Percentiles rank a stretch among this genome's conserved stretches.
Evolutionary conservation across 2,113 vertebrate species (phyloP).

Genomic region (Phocoena phocoena): DNA sequence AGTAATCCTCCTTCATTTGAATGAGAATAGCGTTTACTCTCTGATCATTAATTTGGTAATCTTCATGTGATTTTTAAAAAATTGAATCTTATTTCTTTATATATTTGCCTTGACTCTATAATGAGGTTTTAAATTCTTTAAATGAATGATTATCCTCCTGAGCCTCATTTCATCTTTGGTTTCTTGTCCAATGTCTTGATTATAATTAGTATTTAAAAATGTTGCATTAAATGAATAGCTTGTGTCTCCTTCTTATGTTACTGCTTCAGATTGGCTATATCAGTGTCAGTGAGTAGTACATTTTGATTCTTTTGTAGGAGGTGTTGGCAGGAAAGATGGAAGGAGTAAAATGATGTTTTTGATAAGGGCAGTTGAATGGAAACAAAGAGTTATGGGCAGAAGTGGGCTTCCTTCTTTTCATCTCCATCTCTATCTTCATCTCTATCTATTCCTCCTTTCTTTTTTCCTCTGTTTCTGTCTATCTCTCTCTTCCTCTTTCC

Average conservation of each 20-base stretch:
- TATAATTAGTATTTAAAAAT: not conserved
- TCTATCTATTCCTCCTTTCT: no score
- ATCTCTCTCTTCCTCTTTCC: no score
- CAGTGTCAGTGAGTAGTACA: not conserved
- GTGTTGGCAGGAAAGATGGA: not conserved
- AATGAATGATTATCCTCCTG: not conserved
- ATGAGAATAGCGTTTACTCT: not conserved
- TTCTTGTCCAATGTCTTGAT: not conserved
- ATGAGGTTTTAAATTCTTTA: slow-evolving; percentile 11
- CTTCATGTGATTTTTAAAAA: not conserved
- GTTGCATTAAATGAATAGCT: not conserved
- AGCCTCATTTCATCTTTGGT: not conserved
- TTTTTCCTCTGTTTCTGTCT: no score
- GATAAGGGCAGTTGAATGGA: not conserved
- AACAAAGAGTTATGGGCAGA: not conserved
- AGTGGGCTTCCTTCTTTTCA: not conserved
- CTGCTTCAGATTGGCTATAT: not conserved
- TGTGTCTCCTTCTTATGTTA: not conserved
- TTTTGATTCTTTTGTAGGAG: not conserved
- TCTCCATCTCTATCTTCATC: not conserved
- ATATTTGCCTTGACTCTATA: not conserved
- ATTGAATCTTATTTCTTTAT: not conserved
- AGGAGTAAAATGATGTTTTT: not conserved
- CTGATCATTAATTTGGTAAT: not conserved
- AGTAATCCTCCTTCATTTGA: not conserved